Conservation (phyloP, 2,113 vertebrate species). For the Helogale parvula region DNA sequence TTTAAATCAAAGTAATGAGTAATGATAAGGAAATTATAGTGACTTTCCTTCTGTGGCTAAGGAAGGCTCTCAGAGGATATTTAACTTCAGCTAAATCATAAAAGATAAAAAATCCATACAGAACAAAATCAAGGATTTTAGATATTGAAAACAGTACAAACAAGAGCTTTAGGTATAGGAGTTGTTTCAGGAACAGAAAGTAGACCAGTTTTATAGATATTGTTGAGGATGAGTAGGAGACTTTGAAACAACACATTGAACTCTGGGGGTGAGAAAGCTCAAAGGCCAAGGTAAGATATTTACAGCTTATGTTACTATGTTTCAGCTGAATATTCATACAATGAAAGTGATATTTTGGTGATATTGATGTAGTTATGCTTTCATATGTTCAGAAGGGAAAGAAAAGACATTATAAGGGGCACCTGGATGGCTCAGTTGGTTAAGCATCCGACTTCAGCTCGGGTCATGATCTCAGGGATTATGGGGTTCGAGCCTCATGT, state of each 20-base stretch:
- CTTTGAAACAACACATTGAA: background rate
- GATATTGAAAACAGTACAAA: background rate
- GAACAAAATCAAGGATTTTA: background rate
- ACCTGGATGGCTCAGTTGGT: too few species aligned
- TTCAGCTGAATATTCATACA: background rate
- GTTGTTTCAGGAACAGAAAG: background rate
- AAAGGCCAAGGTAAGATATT: background rate
- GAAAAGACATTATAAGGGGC: background rate
- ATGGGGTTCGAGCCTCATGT: too few species aligned
- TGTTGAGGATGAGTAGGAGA: background rate
- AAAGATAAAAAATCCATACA: background rate
- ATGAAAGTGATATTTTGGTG: background rate
- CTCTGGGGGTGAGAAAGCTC: background rate
- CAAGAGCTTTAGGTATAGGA: background rate
- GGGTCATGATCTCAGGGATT: too few species aligned
- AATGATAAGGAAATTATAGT: background rate
- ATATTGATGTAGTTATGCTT: background rate
- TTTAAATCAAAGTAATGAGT: background rate
- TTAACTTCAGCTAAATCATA: background rate
- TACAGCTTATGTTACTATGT: background rate
- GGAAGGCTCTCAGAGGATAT: background rate
- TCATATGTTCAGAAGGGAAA: background rate
- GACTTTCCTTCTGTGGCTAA: background rate
- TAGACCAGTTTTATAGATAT: background rate
- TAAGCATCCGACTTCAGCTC: too few species aligned